Percentiles rank a stretch among this genome's conserved stretches.
Evolutionary conservation across 2,113 vertebrate species (phyloP).

Genomic region (Tautogolabrus adspersus): DNA sequence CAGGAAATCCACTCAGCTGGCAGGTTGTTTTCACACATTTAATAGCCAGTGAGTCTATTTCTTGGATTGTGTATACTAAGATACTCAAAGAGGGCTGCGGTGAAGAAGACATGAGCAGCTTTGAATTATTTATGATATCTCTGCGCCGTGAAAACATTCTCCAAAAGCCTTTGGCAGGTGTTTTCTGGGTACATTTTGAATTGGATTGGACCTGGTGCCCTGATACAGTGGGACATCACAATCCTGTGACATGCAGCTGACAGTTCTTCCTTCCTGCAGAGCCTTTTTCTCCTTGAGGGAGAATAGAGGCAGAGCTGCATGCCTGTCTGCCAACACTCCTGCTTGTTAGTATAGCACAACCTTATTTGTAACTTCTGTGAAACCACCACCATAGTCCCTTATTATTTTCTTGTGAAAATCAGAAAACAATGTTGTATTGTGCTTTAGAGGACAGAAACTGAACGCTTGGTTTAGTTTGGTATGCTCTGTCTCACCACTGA

Average conservation of each 20-base stretch:
- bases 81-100: constrained; percentile 53
- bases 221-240: constrained; percentile 58
- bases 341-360: constrained; percentile 45
- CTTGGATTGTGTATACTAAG: constrained; percentile 41
- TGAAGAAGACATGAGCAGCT: constrained; percentile 52
- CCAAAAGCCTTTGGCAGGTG: constrained; percentile 70
- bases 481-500: constrained; percentile 61
- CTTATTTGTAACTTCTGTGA: constrained; percentile 48
- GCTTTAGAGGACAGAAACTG: constrained; percentile 47
- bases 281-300: constrained; percentile 46
- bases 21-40: constrained; percentile 60
- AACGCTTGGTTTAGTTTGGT: constrained; percentile 61
- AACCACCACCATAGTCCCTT: neutral
- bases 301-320: constrained; percentile 34
- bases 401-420: constrained; percentile 57
- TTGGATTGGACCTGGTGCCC: constrained; percentile 56
- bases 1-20: constrained; percentile 35
- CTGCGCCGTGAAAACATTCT: constrained; percentile 72
- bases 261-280: constrained; percentile 59
- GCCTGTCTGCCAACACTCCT: constrained; percentile 44
- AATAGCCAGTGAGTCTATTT: constrained; percentile 57
- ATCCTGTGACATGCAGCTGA: constrained; percentile 70
- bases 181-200: constrained; percentile 57
- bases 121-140: constrained; percentile 82
- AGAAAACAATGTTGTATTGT: constrained; percentile 48